Conservation (phyloP, 2,888 invertebrate species). For the Hypsopygia costalis region DNA sequence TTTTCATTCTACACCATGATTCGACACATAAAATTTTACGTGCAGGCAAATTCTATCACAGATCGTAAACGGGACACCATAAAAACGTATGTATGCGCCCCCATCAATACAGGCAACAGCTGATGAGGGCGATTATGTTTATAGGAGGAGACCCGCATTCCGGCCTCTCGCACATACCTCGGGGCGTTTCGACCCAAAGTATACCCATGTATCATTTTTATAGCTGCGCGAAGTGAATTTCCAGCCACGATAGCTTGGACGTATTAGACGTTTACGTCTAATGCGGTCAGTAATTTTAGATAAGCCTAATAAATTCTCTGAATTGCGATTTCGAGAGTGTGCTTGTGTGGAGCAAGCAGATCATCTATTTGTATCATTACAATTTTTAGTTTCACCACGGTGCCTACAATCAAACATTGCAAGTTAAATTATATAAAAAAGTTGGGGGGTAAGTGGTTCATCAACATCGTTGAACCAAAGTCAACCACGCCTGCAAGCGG, state of each 20-base stretch:
- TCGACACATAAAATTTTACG: slow-evolving; percentile 51
- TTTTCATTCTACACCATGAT: slow-evolving; percentile 35
- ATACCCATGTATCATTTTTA: slow-evolving; percentile 72
- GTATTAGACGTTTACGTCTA: slow-evolving; percentile 66
- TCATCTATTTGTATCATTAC: no score
- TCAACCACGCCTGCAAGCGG: no score
- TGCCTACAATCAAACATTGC: no score
- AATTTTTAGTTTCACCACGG: no score
- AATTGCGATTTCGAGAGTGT: not conserved
- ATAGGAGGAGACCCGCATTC: slow-evolving; percentile 45
- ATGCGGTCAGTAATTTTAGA: slow-evolving; percentile 30
- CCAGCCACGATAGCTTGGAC: slow-evolving; percentile 66
- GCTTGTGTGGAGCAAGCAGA: no score
- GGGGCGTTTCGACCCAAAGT: slow-evolving; percentile 54
- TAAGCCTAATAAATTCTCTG: slow-evolving; percentile 2
- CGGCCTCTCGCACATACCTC: slow-evolving; percentile 49
- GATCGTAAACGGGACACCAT: slow-evolving; percentile 55
- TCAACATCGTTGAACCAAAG: no score
- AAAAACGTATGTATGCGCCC: slow-evolving; percentile 40
- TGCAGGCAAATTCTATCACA: slow-evolving; percentile 53
- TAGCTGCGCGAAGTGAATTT: slow-evolving; percentile 71
- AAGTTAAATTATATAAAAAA: no score
- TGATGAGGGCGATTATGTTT: slow-evolving; percentile 73
- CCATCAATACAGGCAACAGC: slow-evolving; percentile 54
- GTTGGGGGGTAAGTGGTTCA: no score